Percentiles rank a stretch among this genome's conserved stretches.
These are phyloP conservation scores for Pangasius sanitwongsei DNA, from an alignment of 2,797 vertebrate genomes.

Conservation along the genomic window DNA sequence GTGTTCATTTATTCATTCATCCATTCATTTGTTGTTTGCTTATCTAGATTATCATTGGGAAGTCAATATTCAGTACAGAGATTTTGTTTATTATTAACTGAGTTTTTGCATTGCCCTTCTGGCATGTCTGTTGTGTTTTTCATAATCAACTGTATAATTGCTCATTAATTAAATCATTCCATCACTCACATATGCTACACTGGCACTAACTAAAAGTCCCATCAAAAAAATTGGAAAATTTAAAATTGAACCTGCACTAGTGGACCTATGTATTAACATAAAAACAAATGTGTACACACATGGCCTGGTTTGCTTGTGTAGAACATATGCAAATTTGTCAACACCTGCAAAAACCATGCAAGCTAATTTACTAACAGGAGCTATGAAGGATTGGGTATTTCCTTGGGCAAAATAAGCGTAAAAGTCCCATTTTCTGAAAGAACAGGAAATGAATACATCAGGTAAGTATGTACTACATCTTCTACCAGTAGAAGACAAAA, in stretches of 20 bases:
- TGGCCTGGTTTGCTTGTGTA: slow-evolving; percentile 21
- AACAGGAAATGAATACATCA: neutral
- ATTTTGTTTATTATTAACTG: neutral
- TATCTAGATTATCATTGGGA: neutral
- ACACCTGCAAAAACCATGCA: neutral
- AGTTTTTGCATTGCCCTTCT: neutral
- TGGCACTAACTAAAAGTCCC: neutral
- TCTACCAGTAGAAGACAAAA: neutral
- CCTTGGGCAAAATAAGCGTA: neutral
- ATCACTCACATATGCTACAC: neutral
- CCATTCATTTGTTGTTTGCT: no score
- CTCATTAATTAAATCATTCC: neutral
- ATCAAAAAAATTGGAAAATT: neutral
- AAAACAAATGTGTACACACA: neutral
- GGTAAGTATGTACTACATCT: neutral
- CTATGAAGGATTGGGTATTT: neutral
- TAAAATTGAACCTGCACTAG: neutral
- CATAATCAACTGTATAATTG: neutral
- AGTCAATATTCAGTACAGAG: neutral
- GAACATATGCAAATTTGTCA: slow-evolving; percentile 19
- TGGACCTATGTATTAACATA: neutral
- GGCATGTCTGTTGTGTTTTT: neutral
- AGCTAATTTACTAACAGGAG: neutral
- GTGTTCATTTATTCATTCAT: neutral
- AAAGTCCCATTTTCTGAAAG: neutral